Conservation (phyloP, 2,888 invertebrate species). For the Nebria salina region DNA sequence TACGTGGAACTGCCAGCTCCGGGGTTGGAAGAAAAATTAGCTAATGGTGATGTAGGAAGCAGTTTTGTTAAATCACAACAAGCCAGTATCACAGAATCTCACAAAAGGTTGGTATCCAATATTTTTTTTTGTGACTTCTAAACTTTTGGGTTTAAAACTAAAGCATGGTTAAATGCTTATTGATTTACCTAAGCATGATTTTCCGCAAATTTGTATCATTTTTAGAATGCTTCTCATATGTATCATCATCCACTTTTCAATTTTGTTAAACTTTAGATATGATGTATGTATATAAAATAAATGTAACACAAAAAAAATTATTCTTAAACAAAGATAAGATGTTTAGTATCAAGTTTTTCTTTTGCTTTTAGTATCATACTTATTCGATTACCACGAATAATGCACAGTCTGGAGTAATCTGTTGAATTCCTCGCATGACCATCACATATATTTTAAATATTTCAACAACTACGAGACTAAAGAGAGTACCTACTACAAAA, state of each 20-base stretch:
- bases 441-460: neutral
- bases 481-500: neutral
- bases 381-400: conserved; percentile 13
- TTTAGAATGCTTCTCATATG: no score
- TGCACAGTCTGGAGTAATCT: conserved; percentile 17
- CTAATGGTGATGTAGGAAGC: conserved; percentile 66
- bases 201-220: no score
- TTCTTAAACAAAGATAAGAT: neutral
- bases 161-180: neutral
- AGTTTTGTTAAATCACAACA: conserved; percentile 56
- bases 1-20: conserved; percentile 61
- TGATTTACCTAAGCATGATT: no score
- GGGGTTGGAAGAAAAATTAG: conserved; percentile 64
- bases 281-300: no score
- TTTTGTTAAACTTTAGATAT: no score
- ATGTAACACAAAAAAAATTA: no score
- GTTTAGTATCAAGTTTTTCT: conserved; percentile 10
- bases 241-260: no score
- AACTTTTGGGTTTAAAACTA: no score
- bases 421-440: neutral
- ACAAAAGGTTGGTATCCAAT: conserved; percentile 55
- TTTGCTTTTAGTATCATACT: conserved; percentile 14
- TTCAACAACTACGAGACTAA: neutral
- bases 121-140: no score
- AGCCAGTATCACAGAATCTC: conserved; percentile 57